These are phyloP conservation scores for Arenicola marina DNA, from an alignment of 2,888 invertebrate species.

Conservation along the genomic window DNA sequence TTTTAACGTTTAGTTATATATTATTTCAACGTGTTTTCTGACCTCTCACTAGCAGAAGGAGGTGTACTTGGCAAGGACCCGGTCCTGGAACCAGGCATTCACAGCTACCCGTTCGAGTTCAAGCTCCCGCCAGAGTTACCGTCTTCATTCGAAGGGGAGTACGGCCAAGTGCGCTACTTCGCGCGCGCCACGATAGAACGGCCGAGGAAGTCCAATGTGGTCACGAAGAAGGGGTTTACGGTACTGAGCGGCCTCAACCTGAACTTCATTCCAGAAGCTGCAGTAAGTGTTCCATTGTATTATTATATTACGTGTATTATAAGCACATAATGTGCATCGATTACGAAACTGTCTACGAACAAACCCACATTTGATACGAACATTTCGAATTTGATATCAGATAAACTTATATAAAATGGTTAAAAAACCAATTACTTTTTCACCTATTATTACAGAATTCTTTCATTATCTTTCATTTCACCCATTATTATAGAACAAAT, in stretches of 20 bases:
- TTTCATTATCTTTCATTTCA: too few relatives aligned
- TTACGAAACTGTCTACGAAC: too few relatives aligned
- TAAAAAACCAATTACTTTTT: too few relatives aligned
- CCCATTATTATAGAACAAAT: too few relatives aligned
- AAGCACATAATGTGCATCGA: too few relatives aligned
- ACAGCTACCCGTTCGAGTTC: conserved; percentile 55
- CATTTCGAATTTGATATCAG: too few relatives aligned
- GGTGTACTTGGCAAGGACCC: conserved; percentile 32
- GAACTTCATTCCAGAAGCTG: conserved; percentile 37
- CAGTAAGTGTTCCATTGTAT: conserved; percentile 18
- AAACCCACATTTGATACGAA: too few relatives aligned
- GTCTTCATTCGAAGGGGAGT: conserved; percentile 57
- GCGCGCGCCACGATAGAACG: conserved; percentile 41
- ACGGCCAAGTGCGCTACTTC: conserved; percentile 44
- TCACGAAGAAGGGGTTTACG: conserved; percentile 55
- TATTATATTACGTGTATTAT: too few relatives aligned
- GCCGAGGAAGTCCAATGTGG: conserved; percentile 27
- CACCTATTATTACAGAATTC: too few relatives aligned
- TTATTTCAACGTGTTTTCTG: not conserved
- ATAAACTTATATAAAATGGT: too few relatives aligned
- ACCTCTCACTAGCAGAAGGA: conserved; percentile 13
- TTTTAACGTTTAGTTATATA: too few relatives aligned
- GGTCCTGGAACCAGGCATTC: too few relatives aligned
- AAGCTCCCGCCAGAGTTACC: conserved; percentile 54
- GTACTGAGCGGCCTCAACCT: conserved; percentile 41